These are phyloP conservation scores for Drosophila ezoana DNA, from an alignment of 2,888 invertebrate genomes.

Conservation along the genomic window DNA sequence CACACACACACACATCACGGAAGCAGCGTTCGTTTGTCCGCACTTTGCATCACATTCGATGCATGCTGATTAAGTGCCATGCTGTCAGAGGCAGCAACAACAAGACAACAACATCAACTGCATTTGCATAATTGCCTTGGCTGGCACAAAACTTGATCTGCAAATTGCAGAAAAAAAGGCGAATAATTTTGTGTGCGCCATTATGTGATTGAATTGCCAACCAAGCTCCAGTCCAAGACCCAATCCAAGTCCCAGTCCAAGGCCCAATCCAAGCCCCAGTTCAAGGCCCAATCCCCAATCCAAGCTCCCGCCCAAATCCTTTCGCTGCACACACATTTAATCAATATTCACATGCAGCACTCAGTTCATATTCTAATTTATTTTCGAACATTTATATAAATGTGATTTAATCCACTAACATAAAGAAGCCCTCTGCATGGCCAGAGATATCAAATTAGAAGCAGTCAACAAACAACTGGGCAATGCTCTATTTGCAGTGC, in stretches of 20 bases:
- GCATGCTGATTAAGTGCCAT: conserved; percentile 71
- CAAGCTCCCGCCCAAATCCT: too few relatives aligned
- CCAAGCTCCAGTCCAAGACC: background rate
- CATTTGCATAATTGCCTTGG: conserved; percentile 69
- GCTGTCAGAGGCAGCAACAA: conserved; percentile 52
- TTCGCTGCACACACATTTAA: conserved; percentile 1
- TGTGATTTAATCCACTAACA: conserved; percentile 9
- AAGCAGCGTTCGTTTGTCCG: conserved; percentile 17
- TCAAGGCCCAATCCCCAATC: too few relatives aligned
- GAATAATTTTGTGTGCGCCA: conserved; percentile 12
- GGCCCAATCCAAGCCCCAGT: background rate
- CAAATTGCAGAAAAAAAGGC: conserved; percentile 8
- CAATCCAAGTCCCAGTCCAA: too few relatives aligned
- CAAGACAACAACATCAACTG: conserved; percentile 26
- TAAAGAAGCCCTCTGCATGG: background rate
- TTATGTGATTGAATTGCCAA: conserved; percentile 26
- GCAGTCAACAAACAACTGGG: background rate
- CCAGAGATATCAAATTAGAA: background rate
- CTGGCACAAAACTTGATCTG: conserved; percentile 15
- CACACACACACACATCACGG: too few relatives aligned
- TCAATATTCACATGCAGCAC: conserved; percentile 10
- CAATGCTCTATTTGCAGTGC: background rate
- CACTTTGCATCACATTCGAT: conserved; percentile 47
- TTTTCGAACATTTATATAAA: conserved; percentile 1
- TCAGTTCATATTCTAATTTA: conserved; percentile 1